Conservation (phyloP, 2,888 invertebrate genomes). For the Linyphia triangularis region DNA sequence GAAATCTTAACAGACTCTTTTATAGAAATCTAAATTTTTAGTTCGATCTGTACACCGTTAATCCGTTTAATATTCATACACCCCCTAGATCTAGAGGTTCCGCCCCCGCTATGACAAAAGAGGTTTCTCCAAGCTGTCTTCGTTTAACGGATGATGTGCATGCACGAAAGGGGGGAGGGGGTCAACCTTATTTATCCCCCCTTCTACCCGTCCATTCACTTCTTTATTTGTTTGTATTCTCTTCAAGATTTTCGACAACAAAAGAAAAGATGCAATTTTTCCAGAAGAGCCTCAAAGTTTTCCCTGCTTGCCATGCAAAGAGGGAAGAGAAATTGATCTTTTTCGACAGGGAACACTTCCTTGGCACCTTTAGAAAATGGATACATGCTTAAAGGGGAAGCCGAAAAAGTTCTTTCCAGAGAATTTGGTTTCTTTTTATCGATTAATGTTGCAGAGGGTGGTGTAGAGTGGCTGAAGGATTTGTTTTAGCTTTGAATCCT, state of each 20-base stretch:
- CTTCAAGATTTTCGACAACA: conserved; percentile 10
- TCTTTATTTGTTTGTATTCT: conserved; percentile 64
- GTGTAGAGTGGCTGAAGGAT: not conserved
- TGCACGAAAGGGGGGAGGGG: conserved; percentile 43
- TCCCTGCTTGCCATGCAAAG: conserved; percentile 24
- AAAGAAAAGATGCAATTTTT: conserved; percentile 42
- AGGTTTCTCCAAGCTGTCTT: conserved; percentile 49
- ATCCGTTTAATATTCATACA: conserved; percentile 61
- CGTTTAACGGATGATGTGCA: conserved; percentile 61
- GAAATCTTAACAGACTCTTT: too few relatives aligned
- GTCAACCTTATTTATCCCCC: not conserved
- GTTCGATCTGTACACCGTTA: not conserved
- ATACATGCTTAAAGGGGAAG: conserved; percentile 4
- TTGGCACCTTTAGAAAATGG: conserved; percentile 38
- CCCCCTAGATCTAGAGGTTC: conserved; percentile 20
- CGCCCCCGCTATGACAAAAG: conserved; percentile 65
- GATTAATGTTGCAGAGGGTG: conserved; percentile 5
- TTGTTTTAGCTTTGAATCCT: not conserved
- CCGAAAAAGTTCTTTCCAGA: conserved; percentile 14
- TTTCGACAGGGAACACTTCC: not conserved
- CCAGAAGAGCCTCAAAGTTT: conserved; percentile 9
- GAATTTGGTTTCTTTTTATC: conserved; percentile 50
- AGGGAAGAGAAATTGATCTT: not conserved
- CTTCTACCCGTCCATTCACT: conserved; percentile 20
- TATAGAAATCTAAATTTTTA: too few relatives aligned